phyloP scores from a whole-genome alignment of 2,113 vertebrate species.

The Engraulis encrasicolus region DNA sequence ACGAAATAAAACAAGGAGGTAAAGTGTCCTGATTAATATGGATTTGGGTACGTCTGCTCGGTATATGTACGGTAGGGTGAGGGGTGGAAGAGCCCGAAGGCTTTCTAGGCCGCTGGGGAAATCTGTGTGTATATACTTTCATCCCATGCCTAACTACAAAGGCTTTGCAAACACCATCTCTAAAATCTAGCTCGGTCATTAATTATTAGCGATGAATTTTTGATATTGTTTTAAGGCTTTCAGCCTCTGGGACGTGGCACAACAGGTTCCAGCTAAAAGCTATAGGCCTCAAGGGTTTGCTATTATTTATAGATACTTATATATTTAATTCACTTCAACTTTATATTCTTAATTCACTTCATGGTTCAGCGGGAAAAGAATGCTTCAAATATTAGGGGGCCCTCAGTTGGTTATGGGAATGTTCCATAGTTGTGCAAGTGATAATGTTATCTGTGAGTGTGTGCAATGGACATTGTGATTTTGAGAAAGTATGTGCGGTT shows the following conservation, averaged over 20 bases:
- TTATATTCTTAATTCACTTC: neutral
- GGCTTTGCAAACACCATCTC: slow-evolving; percentile 46
- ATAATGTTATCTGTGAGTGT: neutral
- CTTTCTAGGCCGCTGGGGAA: slow-evolving; percentile 36
- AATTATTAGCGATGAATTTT: slow-evolving; percentile 44
- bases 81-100: slow-evolving; percentile 39
- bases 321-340: too few species aligned
- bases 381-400: slow-evolving; percentile 32
- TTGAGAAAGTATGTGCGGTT: too few species aligned
- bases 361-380: slow-evolving; percentile 24
- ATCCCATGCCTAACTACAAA: slow-evolving; percentile 55
- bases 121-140: slow-evolving; percentile 49
- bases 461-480: too few species aligned
- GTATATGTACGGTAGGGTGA: slow-evolving; percentile 48
- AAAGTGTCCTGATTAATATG: slow-evolving; percentile 57
- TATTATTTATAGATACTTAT: neutral
- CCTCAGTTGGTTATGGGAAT: neutral
- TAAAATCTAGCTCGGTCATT: slow-evolving; percentile 33
- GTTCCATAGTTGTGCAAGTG: neutral
- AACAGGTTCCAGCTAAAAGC: neutral
- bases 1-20: slow-evolving; percentile 28
- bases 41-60: slow-evolving; percentile 43
- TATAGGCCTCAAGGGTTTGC: neutral
- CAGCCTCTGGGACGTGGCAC: neutral
- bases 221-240: slow-evolving; percentile 30